Conservation (phyloP, 2,888 invertebrate genomes). For the Acleris emargana region DNA sequence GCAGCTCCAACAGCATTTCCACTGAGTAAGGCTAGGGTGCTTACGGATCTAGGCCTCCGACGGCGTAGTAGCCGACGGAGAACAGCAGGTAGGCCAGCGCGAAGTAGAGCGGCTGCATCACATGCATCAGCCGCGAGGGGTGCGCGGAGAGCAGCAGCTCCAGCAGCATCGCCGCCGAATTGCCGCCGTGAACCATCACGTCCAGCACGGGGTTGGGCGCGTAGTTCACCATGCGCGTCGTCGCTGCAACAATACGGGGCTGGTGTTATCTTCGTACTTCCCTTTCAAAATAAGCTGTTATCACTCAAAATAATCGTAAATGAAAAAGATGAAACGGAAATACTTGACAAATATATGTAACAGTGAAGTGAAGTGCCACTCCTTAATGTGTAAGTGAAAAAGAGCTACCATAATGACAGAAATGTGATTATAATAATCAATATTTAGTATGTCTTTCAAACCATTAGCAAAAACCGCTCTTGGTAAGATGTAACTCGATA, state of each 20-base stretch:
- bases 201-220: slow-evolving; percentile 72
- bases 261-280: too few species aligned
- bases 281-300: too few species aligned
- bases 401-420: too few species aligned
- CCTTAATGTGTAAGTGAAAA: too few species aligned
- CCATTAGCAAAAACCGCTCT: too few species aligned
- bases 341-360: too few species aligned
- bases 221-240: slow-evolving; percentile 61
- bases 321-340: too few species aligned
- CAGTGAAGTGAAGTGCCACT: too few species aligned
- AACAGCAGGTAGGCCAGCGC: slow-evolving; percentile 88
- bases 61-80: slow-evolving; percentile 87
- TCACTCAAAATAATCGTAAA: too few species aligned
- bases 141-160: slow-evolving; percentile 89
- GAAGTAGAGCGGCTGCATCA: slow-evolving; percentile 88
- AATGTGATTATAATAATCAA: too few species aligned
- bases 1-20: slow-evolving; percentile 87
- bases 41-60: slow-evolving; percentile 89
- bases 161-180: slow-evolving; percentile 88
- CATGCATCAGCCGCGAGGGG: slow-evolving; percentile 85
- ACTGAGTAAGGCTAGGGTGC: slow-evolving; percentile 50
- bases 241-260: slow-evolving; percentile 44
- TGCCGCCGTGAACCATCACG: slow-evolving; percentile 84
- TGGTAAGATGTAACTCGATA: too few species aligned
- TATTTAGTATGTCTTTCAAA: too few species aligned